Evolutionary conservation across 2,797 vertebrate species (phyloP), one percentile per base, ranked within the genome.

Genomic region (Tragelaphus oryx): DNA sequence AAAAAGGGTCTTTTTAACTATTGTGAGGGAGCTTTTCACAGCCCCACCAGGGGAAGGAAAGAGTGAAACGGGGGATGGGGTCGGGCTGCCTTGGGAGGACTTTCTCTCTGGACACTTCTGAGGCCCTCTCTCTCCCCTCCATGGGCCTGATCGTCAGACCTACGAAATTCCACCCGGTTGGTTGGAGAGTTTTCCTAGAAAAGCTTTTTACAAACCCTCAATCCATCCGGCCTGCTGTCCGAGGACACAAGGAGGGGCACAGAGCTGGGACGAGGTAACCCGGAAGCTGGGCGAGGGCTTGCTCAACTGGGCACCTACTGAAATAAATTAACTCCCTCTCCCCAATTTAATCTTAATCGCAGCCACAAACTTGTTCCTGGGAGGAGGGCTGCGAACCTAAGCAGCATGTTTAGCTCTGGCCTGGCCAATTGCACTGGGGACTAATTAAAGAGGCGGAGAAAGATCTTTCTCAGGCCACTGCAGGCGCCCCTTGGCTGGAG

Each of bases 11-110:
- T 96, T 97, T 98, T 97, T 95, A 98, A 98, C 96, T 93, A 97
- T 97, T 87, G 97, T 84, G 94, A 97, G 96, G 91, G 93, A 97
- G 91, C 71, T 97, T 97, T 98, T 94, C 91, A 93, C 89, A 97
- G 89, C 86, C 81, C 95, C 83, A 97, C 76, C 86, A 97, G 95
- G 91, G 26, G 83, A 54, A 65, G 74, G 46, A 60, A 91, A 26
- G 60, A 57, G 74, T 6, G 4, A 79, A 79, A 68, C 5, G 10
- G 10, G n/a, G 18, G 33, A 37, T 68, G 62, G 9, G 65, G 18
- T 37, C 33, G 86, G 86, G 78, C 78, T 54, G 50, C 50, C 95
- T 30, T 7, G 26, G 4, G 12, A 93, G 24, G 28, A 0, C 0
- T 28, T 75, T 95, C 87, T 95, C 79, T 88, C 76, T 10, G 46